Percentiles rank a stretch among this genome's conserved stretches.
Conservation (phyloP, 1,140 invertebrate genomes). For the Musca domestica region DNA sequence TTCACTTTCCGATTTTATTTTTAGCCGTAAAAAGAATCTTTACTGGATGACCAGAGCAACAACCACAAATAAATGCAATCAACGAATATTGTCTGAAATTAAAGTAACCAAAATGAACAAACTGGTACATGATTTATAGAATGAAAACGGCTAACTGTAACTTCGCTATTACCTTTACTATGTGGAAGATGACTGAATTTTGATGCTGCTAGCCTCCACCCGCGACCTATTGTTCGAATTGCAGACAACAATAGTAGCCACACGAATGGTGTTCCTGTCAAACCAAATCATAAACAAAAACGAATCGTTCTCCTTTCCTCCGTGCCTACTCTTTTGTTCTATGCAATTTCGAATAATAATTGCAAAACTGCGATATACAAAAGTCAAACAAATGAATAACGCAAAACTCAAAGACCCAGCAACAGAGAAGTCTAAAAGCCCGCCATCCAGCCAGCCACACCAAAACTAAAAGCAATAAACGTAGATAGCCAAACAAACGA, state of each 20-base stretch:
- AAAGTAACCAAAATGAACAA: slow-evolving; percentile 9
- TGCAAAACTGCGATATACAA: slow-evolving; percentile 1
- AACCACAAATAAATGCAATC: slow-evolving; percentile 11
- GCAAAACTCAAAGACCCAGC: not conserved
- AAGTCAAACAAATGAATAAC: slow-evolving; percentile 2
- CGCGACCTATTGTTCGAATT: too few species aligned
- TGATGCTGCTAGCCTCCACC: not conserved
- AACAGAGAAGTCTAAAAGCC: not conserved
- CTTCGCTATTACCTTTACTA: too few species aligned
- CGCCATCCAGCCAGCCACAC: not conserved
- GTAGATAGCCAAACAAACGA: not conserved
- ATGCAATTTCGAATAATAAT: slow-evolving; percentile 2
- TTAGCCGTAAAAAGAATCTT: not conserved
- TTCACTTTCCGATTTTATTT: not conserved
- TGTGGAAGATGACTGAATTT: not conserved
- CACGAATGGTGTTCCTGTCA: too few species aligned
- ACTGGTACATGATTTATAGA: not conserved
- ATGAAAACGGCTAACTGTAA: not conserved
- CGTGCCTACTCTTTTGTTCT: not conserved
- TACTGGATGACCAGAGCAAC: not conserved
- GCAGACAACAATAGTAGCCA: too few species aligned
- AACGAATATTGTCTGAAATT: slow-evolving; percentile 10
- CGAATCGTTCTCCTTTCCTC: not conserved
- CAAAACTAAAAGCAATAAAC: slow-evolving; percentile 4
- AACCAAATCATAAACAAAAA: slow-evolving; percentile 9